Evolutionary conservation across 2,113 vertebrate genomes (phyloP), one percentile per base, ranked within the genome.

Genomic region (Hyaena hyaena): DNA sequence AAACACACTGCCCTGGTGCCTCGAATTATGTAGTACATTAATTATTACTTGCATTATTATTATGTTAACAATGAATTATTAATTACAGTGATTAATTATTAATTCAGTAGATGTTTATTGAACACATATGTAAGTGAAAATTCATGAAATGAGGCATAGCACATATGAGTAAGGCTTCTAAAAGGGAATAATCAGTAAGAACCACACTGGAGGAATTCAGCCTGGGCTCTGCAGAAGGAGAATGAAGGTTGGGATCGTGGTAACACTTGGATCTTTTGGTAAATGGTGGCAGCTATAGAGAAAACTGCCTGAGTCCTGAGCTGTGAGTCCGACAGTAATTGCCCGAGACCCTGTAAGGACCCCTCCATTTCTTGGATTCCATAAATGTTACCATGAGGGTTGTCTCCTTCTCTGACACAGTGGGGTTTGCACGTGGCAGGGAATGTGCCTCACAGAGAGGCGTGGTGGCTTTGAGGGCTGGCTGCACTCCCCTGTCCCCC

Each of bases 271-370:
- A 63, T 31, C 35, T 21, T 81, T 69, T 16, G 24, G 69, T 50
- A 63, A 79, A 31, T 0, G 14, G 1, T 31, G 61, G 26, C 17
- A 19, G 10, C 1, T 50, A 21, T 53, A 39, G 12, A 23, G 43
- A 28, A 66, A 84, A 71, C 58, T 2, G 31, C 2, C 23, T 2
- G 8, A 63, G 43, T 58, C 86, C 26, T 76, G 23, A 35, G 2
- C 35, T 35, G 17, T 61, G n/a, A 83, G 33, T 19, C 5, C 0
- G 28, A 24, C 12, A 21, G 0, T 26, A 7, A 71, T 0, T 48
- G 33, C 28, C 63, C 1, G 12, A 92, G 45, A 28, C 2, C 3
- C 3, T 71, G 10, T 3, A 31, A 21, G 35, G 8, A 24, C 15
- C 68, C 81, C 90, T 48, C 43, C 17, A 3, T 28, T 26, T 88